Percentiles rank a stretch among this genome's conserved stretches.
These are phyloP conservation scores for Acanthococcus lagerstroemiae DNA, from an alignment of 2,888 invertebrate genomes.

Conservation along the genomic window DNA sequence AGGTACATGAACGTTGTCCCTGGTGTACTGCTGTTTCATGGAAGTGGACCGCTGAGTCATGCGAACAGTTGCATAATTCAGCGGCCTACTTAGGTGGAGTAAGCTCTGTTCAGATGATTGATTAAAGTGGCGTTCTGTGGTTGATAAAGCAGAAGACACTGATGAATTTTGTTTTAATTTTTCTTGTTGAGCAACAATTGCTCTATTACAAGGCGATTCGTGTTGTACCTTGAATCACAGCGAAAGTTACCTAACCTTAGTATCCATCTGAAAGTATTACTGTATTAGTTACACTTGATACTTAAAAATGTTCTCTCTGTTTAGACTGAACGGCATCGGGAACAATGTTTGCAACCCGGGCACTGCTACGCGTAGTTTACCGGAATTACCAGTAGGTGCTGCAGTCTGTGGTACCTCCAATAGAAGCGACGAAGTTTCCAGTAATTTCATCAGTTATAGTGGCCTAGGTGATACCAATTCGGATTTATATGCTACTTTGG, in stretches of 20 bases:
- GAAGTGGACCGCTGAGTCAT: too few relatives aligned
- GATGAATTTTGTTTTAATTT: too few relatives aligned
- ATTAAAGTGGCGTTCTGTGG: too few relatives aligned
- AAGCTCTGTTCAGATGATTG: too few relatives aligned
- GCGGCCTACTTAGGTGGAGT: too few relatives aligned
- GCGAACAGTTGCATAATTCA: too few relatives aligned
- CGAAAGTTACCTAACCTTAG: too few relatives aligned
- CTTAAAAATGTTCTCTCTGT: background rate
- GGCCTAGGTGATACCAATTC: constrained; percentile 61
- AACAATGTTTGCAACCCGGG: constrained; percentile 36
- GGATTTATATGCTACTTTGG: constrained; percentile 76
- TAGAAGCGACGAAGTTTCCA: constrained; percentile 33
- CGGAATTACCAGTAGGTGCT: constrained; percentile 66
- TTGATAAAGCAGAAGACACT: too few relatives aligned
- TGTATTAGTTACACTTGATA: background rate
- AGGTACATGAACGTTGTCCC: background rate
- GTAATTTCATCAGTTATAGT: constrained; percentile 38
- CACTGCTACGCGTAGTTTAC: constrained; percentile 64
- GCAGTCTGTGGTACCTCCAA: constrained; percentile 37
- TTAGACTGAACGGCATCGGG: background rate
- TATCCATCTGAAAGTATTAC: background rate
- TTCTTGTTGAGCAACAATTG: too few relatives aligned
- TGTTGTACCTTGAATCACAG: too few relatives aligned
- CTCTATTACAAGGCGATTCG: too few relatives aligned
- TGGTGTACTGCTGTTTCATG: background rate